Conservation (phyloP, 2,113 vertebrate species). For the Jaculus jaculus region DNA sequence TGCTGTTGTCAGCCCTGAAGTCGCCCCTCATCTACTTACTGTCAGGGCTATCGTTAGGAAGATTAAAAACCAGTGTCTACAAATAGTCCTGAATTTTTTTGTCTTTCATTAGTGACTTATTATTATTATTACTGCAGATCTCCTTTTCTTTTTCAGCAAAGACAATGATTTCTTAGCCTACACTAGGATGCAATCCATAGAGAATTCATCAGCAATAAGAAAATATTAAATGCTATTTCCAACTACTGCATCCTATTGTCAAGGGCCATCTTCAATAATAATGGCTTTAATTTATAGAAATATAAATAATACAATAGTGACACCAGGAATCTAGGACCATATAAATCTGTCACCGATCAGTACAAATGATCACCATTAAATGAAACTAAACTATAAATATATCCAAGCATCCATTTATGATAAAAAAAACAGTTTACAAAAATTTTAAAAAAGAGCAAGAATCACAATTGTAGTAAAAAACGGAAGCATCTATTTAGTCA, state of each 20-base stretch:
- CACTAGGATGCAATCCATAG: conserved; percentile 53
- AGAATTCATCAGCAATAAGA: conserved; percentile 65
- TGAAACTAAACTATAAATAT: conserved; percentile 77
- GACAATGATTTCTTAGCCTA: conserved; percentile 61
- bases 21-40: conserved; percentile 76
- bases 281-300: conserved; percentile 82
- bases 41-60: conserved; percentile 80
- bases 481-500: conserved; percentile 66
- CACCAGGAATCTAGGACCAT: conserved; percentile 68
- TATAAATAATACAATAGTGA: conserved; percentile 81
- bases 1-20: conserved; percentile 73
- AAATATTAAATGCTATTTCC: conserved; percentile 75
- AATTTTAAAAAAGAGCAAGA: conserved; percentile 18
- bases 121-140: conserved; percentile 55
- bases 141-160: conserved; percentile 45
- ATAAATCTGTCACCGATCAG: conserved; percentile 80
- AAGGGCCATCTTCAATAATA: conserved; percentile 67
- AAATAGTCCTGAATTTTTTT: conserved; percentile 79
- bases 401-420: conserved; percentile 65
- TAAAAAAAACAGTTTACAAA: conserved; percentile 76
- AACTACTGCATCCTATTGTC: conserved; percentile 69
- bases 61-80: conserved; percentile 81
- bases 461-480: conserved; percentile 72
- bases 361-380: conserved; percentile 77
- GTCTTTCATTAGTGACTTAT: conserved; percentile 71